Evolutionary conservation across 1,140 invertebrate genomes (phyloP), one percentile per base, ranked within the genome.

Genomic region (Drosophila oshimai): DNA sequence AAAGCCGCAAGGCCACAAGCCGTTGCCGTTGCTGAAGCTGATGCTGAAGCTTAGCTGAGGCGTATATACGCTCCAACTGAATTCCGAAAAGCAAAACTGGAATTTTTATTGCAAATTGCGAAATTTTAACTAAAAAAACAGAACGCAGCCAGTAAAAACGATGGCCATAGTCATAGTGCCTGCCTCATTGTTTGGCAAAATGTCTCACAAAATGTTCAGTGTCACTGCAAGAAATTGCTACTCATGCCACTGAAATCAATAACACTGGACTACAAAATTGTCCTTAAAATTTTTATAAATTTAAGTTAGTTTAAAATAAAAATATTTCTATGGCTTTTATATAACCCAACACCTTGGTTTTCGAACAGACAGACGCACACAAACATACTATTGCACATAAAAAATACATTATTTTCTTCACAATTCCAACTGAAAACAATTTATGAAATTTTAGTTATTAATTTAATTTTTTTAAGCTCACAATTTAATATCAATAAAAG

Each of bases 31-130:
- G 70, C 44, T 6, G 53, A 22, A 36, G 45, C 49, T 39, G 58
- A 12, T 47, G 41, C 45, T 36, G 49, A 17, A 53, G 41, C 53
- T 37, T 45, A 53, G 53, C 36, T 37, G 53, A 28, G 47, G 10
- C 24, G 47, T 69, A n/a, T n/a, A n/a, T n/a, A 58, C 36, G 44
- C 42, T 42, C 34, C 55, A 69, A 70, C 76, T 77, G 77, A 87
- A 87, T 87, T 87, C 81, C 81, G 68, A 87, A 86, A 87, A 86
- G 80, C 49, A 86, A 86, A 86, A 77, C 62, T 74, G 81, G 81
- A 87, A 87, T 87, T 87, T 87, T 87, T 87, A 87, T 87, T 87
- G 81, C 81, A 87, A 87, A 87, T 87, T 87, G 83, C 75, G 78
- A 87, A 87, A 81, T 87, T 87, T 81, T 81, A 77, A 74, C 71